Percentiles rank a stretch among this genome's conserved stretches.
phyloP scores from a whole-genome alignment of 2,888 invertebrate species.

The Agrochola lychnidis region DNA sequence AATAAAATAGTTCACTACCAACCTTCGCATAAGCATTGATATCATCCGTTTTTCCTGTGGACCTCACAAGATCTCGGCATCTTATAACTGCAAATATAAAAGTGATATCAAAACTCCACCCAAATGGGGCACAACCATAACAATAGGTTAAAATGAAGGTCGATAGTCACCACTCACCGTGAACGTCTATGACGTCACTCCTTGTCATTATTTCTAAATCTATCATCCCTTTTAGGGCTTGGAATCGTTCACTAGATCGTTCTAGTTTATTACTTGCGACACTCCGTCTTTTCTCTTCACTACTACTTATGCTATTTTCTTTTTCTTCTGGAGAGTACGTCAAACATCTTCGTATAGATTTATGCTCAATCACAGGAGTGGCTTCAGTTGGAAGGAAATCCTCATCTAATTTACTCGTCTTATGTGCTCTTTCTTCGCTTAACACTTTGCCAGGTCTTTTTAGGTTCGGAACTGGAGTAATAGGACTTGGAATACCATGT shows the following conservation, averaged over 20 bases:
- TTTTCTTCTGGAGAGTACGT: conserved; percentile 91
- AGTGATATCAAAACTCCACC: conserved; percentile 34
- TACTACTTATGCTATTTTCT: conserved; percentile 87
- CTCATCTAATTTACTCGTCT: conserved; percentile 89
- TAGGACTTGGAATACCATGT: conserved; percentile 89
- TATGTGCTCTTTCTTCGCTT: conserved; percentile 86
- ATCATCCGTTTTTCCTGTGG: conserved; percentile 91
- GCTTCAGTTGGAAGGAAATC: conserved; percentile 82
- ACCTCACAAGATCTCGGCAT: conserved; percentile 93
- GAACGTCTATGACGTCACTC: conserved; percentile 92
- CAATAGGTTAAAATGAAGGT: conserved; percentile 57
- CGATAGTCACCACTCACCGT: conserved; percentile 92
- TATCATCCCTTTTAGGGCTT: conserved; percentile 90
- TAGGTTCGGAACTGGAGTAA: conserved; percentile 84
- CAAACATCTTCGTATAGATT: conserved; percentile 89
- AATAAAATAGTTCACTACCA: conserved; percentile 42
- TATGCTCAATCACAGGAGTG: conserved; percentile 88
- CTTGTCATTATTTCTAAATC: conserved; percentile 91
- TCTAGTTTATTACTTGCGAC: conserved; percentile 87
- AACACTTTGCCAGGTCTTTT: conserved; percentile 84
- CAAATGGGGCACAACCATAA: conserved; percentile 31
- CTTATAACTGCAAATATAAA: conserved; percentile 92
- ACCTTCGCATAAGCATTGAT: conserved; percentile 96
- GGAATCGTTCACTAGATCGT: conserved; percentile 81
- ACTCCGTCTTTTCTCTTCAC: conserved; percentile 89